phyloP scores from a whole-genome alignment of 2,797 vertebrate species.

The Ficedula albicollis region DNA sequence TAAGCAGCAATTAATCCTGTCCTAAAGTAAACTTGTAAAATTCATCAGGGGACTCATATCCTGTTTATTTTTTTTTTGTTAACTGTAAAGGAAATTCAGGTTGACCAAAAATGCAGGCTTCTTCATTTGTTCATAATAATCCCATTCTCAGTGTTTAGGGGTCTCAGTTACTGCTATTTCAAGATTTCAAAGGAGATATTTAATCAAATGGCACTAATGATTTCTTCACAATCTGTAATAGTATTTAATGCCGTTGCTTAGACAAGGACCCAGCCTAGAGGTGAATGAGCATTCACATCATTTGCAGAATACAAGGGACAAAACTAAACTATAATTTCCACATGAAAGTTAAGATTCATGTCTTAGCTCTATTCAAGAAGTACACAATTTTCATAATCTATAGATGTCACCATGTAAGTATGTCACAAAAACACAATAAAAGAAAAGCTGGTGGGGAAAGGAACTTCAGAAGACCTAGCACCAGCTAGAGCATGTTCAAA shows the following conservation, averaged over 20 bases:
- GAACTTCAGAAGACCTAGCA: accelerated
- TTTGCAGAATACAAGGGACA: neutral
- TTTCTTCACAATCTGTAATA: neutral
- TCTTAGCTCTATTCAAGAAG: neutral
- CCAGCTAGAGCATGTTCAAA: neutral
- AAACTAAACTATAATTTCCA: neutral
- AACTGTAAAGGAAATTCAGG: neutral
- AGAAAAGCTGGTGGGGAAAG: neutral
- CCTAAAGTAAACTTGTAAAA: neutral
- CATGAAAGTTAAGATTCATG: neutral
- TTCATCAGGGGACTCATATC: neutral
- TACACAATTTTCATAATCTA: neutral
- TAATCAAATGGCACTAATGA: neutral
- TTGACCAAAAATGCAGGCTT: neutral
- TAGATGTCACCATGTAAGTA: neutral
- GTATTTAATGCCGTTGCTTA: neutral
- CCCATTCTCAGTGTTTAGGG: neutral
- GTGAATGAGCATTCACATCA: neutral
- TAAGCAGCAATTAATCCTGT: neutral
- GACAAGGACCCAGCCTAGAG: neutral
- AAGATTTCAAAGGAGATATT: neutral
- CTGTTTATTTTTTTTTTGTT: neutral
- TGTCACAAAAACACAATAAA: neutral
- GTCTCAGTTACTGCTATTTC: neutral
- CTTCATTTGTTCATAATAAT: neutral